Base-by-base conservation (phyloP, 2,797 vertebrate genomes). In the Brachyalestes nurse region DNA sequence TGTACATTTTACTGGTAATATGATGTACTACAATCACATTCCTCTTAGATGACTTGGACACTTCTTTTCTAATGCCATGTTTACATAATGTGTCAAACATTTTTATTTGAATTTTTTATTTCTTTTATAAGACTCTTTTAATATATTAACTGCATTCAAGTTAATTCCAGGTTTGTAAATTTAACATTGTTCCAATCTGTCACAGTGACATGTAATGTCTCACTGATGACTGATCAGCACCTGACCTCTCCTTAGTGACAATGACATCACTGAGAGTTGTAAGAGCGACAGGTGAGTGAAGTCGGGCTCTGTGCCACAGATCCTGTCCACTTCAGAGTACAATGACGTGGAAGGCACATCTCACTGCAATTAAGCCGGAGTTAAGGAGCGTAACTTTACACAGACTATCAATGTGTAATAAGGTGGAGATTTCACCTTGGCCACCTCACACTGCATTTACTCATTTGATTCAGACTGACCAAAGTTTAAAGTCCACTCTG, bases 401-500 rank as follows among this genome's bases (percentile, higher is more conserved):
- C 78, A 78, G 67, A 76, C 70, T 47, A 86, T 85, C 66, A 88
- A 88, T 85, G 66, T 82, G 77, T 87, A 84, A 88, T 85, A 53
- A 69, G 77, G 25, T 71, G 61, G 69, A 74, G 70, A 77, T 83
- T 65, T 80, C 0, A 21, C 61, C 45, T 8, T 40, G 9, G 49
- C 40, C 47, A 78, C 72, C 66, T 84, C n/a, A 72, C 58, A 66
- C 80, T 78, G 62, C 76, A 5, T 69, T 84, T 82, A 82, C 75
- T 53, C 80, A 82, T 84, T 72, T 38, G 10, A 75, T 86, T 80
- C 72, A 79, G 82, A 55, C 65, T 65, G 53, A 70, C 42, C 71
- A 17, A 17, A 5, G 69, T 28, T 34, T 38, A 13, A 13, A 38
- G 38, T 69, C 6, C 16, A 6, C 51, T 9, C 38, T 60, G 64